Base-by-base conservation (phyloP, 2,113 vertebrate species). In the Eublepharis macularius region DNA sequence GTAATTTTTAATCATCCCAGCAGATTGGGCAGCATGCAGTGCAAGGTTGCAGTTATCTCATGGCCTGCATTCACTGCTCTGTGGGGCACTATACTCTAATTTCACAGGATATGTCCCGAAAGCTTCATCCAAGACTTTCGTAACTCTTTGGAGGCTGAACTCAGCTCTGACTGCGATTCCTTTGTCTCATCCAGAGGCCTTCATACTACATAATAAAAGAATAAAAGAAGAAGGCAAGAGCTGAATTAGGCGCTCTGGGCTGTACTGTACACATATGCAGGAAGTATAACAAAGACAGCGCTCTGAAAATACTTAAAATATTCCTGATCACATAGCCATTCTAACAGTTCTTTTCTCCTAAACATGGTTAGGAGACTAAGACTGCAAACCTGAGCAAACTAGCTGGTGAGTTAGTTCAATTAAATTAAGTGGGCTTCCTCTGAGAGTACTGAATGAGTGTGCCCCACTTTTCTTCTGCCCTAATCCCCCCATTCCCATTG, bases 1-100 rank as follows among this genome's bases (percentile, higher is more conserved):
- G 51, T 0, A 5, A 0, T 11, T 8, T 34, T 24, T 45, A 66
- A 29, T 70, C 45, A 10, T 4, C n/a, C 0, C 0, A 21, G 3
- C 34, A 39, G 43, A 6, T 1, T 0, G 41, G 32, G 11, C 66
- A n/a, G 81, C 14, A 29, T 75, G 81, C 41, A 34, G 41, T 17
- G 5, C 14, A 39, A 29, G 4, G n/a, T 10, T 70, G 68, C 4
- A 2, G 47, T 29, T 68, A 81, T 26, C 36, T 73, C 24, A 41
- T 73, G 51, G 10, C 8, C 24, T 17, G 24, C 32, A 36, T 11
- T 47, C n/a, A 57, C 24, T 57, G 26, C 19, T 82, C 32, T 63
- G 10, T 47, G 41, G 19, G 39, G 34, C 11, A 4, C 39, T 45
- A 2, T 14, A 32, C 29, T 74, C 26, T 80, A 16, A 21, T 24